phyloP scores from a whole-genome alignment of 2,888 invertebrate species.

The Orthosia gracilis region DNA sequence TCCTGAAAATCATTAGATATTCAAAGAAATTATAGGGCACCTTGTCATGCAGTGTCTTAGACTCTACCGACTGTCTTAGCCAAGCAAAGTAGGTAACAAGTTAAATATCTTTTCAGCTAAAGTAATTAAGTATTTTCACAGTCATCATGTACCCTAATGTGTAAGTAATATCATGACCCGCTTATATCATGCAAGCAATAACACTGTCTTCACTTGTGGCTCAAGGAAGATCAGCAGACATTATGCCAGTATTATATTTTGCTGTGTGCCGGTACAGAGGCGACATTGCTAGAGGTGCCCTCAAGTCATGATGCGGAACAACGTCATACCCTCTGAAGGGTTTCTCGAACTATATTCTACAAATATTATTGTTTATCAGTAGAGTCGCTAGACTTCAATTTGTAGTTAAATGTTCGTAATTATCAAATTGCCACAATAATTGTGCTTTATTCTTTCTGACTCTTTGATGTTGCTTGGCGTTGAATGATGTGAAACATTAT shows the following conservation, averaged over 20 bases:
- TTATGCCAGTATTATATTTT: slow-evolving; percentile 40
- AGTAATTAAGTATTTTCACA: slow-evolving; percentile 51
- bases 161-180: slow-evolving; percentile 26
- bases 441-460: slow-evolving; percentile 86
- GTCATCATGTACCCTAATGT: slow-evolving; percentile 20
- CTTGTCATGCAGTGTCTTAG: slow-evolving; percentile 22
- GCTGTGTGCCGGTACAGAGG: slow-evolving; percentile 45
- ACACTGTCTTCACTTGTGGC: slow-evolving; percentile 33
- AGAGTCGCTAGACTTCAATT: slow-evolving; percentile 90
- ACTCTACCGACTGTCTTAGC: slow-evolving; percentile 45
- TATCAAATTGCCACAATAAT: slow-evolving; percentile 78
- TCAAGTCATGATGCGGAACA: slow-evolving; percentile 36
- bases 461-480: slow-evolving; percentile 90
- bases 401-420: slow-evolving; percentile 85
- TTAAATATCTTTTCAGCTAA: slow-evolving; percentile 49
- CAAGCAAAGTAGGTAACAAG: slow-evolving; percentile 36
- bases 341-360: slow-evolving; percentile 66
- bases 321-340: slow-evolving; percentile 47
- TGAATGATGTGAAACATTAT: slow-evolving; percentile 87
- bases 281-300: slow-evolving; percentile 53
- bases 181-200: slow-evolving; percentile 50
- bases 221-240: slow-evolving; percentile 17
- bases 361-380: slow-evolving; percentile 78
- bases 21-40: slow-evolving; percentile 53
- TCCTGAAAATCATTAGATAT: slow-evolving; percentile 52